Percentiles rank a stretch among this genome's conserved stretches.
phyloP scores from a whole-genome alignment of 2,888 invertebrate species.

The Mimumesa dahlbomi region DNA sequence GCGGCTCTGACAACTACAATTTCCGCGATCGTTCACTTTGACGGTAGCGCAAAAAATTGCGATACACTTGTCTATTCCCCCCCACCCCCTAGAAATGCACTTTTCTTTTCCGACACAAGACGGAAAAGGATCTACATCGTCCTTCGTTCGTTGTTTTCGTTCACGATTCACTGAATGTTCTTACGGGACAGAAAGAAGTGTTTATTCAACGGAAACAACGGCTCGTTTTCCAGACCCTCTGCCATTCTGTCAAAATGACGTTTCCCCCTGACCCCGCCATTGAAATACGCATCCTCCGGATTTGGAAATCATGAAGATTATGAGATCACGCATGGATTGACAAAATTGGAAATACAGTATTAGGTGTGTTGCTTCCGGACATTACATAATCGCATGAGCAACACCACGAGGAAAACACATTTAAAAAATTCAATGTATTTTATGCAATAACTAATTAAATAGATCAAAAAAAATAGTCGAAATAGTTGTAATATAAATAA shows the following conservation, averaged over 20 bases:
- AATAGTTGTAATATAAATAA: no score
- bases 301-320: constrained; percentile 26
- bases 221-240: constrained; percentile 31
- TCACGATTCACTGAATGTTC: constrained; percentile 33
- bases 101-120: constrained; percentile 20
- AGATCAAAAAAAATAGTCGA: no score
- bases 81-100: constrained; percentile 12
- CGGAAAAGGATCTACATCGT: constrained; percentile 35
- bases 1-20: constrained; percentile 27
- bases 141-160: constrained; percentile 1
- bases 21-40: constrained; percentile 47
- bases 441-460: no score
- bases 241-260: constrained; percentile 58
- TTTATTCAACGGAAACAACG: constrained; percentile 10
- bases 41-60: constrained; percentile 24
- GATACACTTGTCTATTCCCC: constrained; percentile 14
- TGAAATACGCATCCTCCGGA: constrained; percentile 22
- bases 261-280: constrained; percentile 49
- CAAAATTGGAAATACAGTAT: constrained; percentile 1
- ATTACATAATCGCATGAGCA: constrained; percentile 9
- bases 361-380: not conserved
- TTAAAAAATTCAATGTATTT: no score
- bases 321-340: not conserved
- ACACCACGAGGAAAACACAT: not conserved
- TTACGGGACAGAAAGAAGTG: constrained; percentile 14